phyloP scores from a whole-genome alignment of 2,888 invertebrate genomes.

The Oxytorus armatus region DNA sequence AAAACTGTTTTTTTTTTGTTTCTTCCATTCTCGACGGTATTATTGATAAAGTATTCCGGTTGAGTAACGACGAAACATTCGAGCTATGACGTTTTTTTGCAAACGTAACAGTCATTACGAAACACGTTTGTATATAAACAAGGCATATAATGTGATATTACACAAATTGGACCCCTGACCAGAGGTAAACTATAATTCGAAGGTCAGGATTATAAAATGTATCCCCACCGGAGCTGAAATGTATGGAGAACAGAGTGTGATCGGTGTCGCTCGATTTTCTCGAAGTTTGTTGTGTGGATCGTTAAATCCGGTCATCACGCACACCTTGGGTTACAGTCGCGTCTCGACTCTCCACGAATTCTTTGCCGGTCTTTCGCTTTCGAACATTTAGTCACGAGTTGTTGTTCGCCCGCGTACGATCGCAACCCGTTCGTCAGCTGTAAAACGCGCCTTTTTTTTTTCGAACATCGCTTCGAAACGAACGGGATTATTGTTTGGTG shows the following conservation, averaged over 20 bases:
- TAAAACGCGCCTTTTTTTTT: slow-evolving; percentile 11
- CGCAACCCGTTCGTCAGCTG: slow-evolving; percentile 42
- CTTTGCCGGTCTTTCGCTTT: slow-evolving; percentile 64
- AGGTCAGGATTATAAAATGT: slow-evolving; percentile 64
- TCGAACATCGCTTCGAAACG: neutral
- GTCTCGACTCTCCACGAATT: slow-evolving; percentile 63
- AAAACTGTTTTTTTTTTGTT: neutral
- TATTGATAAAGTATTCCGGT: neutral
- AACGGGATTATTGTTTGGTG: neutral
- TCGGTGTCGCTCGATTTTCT: slow-evolving; percentile 45
- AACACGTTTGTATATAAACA: neutral
- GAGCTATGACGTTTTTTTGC: slow-evolving; percentile 27
- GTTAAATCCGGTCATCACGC: slow-evolving; percentile 38
- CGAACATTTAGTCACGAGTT: slow-evolving; percentile 71
- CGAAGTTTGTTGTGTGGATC: slow-evolving; percentile 42
- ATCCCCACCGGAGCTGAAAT: slow-evolving; percentile 65
- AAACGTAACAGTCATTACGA: slow-evolving; percentile 19
- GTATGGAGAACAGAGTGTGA: slow-evolving; percentile 3
- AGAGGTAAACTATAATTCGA: slow-evolving; percentile 54
- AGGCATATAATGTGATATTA: neutral
- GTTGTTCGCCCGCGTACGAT: slow-evolving; percentile 63
- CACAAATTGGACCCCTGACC: slow-evolving; percentile 42
- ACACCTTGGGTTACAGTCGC: slow-evolving; percentile 39
- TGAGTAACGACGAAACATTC: neutral
- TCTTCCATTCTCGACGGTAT: no score